Conservation (phyloP, 2,113 vertebrate species). For the Petaurus breviceps region DNA sequence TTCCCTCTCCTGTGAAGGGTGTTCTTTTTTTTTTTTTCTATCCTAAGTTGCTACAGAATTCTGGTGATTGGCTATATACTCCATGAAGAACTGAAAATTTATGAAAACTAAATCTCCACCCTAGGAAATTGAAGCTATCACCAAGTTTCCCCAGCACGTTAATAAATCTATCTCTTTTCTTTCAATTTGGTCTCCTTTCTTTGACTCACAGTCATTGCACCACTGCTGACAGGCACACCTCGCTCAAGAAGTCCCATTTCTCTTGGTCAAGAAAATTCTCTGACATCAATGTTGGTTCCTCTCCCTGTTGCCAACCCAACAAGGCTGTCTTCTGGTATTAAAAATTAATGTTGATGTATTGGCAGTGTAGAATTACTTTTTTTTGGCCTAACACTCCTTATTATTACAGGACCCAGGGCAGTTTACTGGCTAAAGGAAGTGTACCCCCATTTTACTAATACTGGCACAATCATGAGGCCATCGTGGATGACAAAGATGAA, state of each 20-base stretch:
- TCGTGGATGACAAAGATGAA: background rate
- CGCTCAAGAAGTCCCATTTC: background rate
- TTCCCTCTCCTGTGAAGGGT: background rate
- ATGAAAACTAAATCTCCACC: background rate
- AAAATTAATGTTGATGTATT: background rate
- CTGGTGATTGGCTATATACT: background rate
- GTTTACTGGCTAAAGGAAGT: background rate
- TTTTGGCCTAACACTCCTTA: background rate
- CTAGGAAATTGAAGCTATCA: background rate
- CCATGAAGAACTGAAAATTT: background rate
- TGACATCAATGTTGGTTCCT: background rate
- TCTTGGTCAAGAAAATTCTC: background rate
- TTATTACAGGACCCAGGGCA: too few species aligned
- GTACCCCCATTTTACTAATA: background rate
- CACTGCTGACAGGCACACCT: background rate
- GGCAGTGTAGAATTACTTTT: background rate
- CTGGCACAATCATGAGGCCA: background rate
- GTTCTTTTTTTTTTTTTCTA: background rate
- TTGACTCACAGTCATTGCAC: background rate
- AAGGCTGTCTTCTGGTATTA: background rate
- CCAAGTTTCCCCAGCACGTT: background rate
- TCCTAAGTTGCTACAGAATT: background rate
- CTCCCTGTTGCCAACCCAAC: background rate
- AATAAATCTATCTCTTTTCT: background rate
- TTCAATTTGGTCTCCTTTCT: background rate